Base-by-base conservation (phyloP, 2,113 vertebrate genomes). In the Osmerus eperlanus region DNA sequence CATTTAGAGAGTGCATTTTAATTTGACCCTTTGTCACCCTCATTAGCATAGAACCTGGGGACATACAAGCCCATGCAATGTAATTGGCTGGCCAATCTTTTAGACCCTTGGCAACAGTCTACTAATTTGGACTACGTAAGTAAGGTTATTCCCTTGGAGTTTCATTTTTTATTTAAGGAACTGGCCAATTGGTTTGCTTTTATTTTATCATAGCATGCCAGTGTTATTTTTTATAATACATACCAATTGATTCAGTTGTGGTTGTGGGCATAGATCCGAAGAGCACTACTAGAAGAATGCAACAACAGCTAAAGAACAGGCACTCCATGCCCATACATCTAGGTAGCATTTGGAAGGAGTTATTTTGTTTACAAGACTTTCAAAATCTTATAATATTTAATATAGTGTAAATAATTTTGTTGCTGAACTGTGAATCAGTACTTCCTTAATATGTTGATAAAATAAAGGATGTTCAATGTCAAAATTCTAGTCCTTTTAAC, bases 11-110 rank as follows among this genome's bases (percentile, higher is more conserved):
- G 71, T 61, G 75, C 83, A 71, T 81, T 84, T 80, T 69, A 83
- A 71, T 72, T 23, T 84, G 77, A 88, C 84, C 84, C 84, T 56
- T 51, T 0, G 0, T 86, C 83, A 84, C 86, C 86, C 75, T 85
- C 77, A 87, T 92, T 92, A 89, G 85, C 82, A 86, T 86, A 80
- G 28, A 53, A 81, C 88, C 87, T 78, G 78, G 79, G 74, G 86
- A 81, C 71, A 55, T 69, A 36, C 21, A 2, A 51, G 74, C 68
- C 60, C 32, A 64, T 63, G 66, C 15, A 29, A 66, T 76, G 65
- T 86, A 87, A 89, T 87, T 88, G 81, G 81, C 74, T 71, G 64
- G 68, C 72, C 77, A 21, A 56, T 71, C 67, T 78, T 85, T 69
- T 68, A 83, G 83, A 72, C 70, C 81, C 83, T 78, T 77, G 60